A percentile compares a stretch with the other conserved stretches of the same genome.
Conservation (phyloP, 2,113 vertebrate species). For the Dasypus novemcinctus region DNA sequence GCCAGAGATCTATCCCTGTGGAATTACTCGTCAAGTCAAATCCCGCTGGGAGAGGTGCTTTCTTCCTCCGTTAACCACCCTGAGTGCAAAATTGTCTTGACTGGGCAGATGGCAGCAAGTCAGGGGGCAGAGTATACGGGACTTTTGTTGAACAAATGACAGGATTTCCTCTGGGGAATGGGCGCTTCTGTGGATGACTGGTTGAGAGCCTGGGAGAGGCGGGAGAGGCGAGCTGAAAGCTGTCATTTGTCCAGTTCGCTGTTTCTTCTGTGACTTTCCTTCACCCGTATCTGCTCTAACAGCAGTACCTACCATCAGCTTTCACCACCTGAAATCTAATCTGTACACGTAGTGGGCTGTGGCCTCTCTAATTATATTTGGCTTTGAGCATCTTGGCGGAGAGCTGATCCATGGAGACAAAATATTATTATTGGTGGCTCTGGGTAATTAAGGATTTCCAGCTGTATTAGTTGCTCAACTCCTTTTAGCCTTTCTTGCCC, state of each 20-base stretch:
- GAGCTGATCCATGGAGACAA: neutral
- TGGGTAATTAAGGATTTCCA: neutral
- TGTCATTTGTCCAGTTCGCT: neutral
- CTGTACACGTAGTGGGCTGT: neutral
- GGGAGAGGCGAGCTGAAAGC: neutral
- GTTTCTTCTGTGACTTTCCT: neutral
- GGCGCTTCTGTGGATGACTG: neutral
- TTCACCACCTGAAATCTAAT: neutral
- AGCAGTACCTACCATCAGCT: neutral
- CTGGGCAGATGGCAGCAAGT: neutral
- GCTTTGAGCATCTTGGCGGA: neutral
- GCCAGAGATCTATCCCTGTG: neutral
- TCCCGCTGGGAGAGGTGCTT: neutral
- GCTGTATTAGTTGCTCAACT: neutral
- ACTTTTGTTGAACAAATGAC: neutral
- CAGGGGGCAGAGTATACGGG: neutral
- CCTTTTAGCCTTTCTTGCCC: neutral
- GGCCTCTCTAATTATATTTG: neutral
- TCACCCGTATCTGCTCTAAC: neutral
- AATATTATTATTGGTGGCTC: neutral
- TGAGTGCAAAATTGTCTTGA: neutral
- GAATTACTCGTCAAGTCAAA: neutral
- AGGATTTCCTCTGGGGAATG: neutral
- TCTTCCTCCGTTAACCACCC: neutral
- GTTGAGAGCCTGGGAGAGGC: neutral